Base-by-base conservation (phyloP, 2,888 invertebrate species). In the Mycalesis mineus region DNA sequence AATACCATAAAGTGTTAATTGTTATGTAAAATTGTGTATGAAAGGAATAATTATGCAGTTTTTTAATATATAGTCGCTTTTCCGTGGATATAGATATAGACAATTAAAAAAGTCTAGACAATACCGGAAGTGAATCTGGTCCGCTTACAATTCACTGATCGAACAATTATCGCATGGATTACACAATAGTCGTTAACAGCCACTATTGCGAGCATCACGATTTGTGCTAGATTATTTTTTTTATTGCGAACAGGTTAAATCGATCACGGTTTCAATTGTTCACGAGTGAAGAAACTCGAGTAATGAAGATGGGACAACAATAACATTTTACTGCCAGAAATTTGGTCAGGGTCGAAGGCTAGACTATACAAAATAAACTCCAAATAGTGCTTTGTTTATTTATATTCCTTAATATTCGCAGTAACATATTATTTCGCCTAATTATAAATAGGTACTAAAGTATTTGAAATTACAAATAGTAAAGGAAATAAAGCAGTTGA, bases 121-220 rank as follows among this genome's bases (percentile, higher is more conserved):
- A 28, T 11, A 42, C 42, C 42, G 42, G 42, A 42, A 42, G 47
- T 13, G 45, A 47, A 33, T 47, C 47, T 47, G 31, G 31, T 47
- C 15, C 33, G 15, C 11, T 47, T 11, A 7, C 31, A 47, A 47
- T 47, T 45, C 15, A 31, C 45, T 33, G 47, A 31, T 31, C 15
- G 14, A 11, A 4, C 47, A 47, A 33, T 47, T 33, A 47, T 33
- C 31, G 31, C 31, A 47, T 31, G 29, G 45, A 6, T 33, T 47
- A 7, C 11, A 31, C 47, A 47, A 47, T 33, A 15, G 15, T 15
- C 31, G 31, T 31, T 47, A 47, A 47, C 33, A 15, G 33, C 14
- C 47, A 14, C 47, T 47, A 33, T 47, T 17, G 15, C 15, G 9
- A 47, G 11, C 33, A 6, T 15, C 47, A 33, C 45, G 45, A 45